Conservation (phyloP, 23 tunicate species). For the Ciona savignyi region DNA sequence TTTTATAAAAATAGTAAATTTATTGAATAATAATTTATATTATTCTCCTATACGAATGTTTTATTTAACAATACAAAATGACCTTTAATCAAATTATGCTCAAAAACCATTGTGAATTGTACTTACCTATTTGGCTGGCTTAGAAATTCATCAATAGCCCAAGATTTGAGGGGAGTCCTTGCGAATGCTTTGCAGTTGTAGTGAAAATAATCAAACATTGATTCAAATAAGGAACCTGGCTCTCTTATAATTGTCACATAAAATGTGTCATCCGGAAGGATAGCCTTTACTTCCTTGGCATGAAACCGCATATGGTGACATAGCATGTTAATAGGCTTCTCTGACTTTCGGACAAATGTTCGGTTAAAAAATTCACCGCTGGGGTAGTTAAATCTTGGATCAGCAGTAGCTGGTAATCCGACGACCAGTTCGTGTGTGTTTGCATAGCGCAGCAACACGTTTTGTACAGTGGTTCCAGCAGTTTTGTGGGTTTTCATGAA, state of each 20-base stretch:
- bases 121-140: background rate
- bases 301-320: constrained; percentile 59
- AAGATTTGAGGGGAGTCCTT: constrained; percentile 2
- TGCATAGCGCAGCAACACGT: constrained; percentile 60
- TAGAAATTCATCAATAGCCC: background rate
- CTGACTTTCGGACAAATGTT: constrained; percentile 7
- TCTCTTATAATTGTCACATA: constrained; percentile 43
- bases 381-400: constrained; percentile 32
- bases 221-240: constrained; percentile 33
- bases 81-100: background rate
- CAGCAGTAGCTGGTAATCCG: constrained; percentile 30
- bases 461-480: constrained; percentile 77
- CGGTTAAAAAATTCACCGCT: constrained; percentile 30
- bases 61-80: background rate
- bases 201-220: constrained; percentile 40
- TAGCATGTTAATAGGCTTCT: constrained; percentile 20
- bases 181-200: constrained; percentile 11
- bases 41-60: background rate
- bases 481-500: constrained; percentile 91
- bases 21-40: too few relatives aligned
- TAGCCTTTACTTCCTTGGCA: constrained; percentile 9
- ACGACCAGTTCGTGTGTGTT: constrained; percentile 34
- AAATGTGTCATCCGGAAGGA: constrained; percentile 30
- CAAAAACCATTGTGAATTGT: background rate
- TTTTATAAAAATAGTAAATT: too few relatives aligned